Evolutionary conservation across 2,113 vertebrate genomes (phyloP), one percentile per base, ranked within the genome.

Genomic region (Calcarius ornatus): DNA sequence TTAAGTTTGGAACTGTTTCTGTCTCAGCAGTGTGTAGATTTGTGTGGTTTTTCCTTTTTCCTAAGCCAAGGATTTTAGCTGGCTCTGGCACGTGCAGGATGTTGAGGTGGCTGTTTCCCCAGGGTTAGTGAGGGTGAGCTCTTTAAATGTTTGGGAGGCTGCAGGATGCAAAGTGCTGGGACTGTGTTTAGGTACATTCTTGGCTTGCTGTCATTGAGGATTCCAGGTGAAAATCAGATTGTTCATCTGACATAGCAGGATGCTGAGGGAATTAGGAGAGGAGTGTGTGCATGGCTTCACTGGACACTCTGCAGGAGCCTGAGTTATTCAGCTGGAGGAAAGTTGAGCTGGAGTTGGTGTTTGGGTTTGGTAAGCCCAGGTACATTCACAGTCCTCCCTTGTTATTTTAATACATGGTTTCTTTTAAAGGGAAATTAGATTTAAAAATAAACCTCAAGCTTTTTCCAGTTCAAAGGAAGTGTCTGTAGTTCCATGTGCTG

Each of bases 401-500:
- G 71, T 88, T 92, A 43, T 71, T 96, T 86, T 82, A 95, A 82
- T 60, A 27, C n/a, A 9, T 80, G 87, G 75, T 50, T 85, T 88
- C 89, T 94, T 95, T 95, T 85, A 72, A 79, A 88, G 73, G 64
- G 70, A 94, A 94, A 82, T 91, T 37, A 47, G 40, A 84, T 93
- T 91, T 92, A 35, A 91, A 93, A 89, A 68, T 70, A 90, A 96
- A 59, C 81, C 42, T 53, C 72, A 43, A 53, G 82, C 45, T 48
- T 92, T 85, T 90, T 57, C 66, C 63, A 86, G 75, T 77, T 79
- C 30, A 54, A 31, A 79, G 81, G 81, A 88, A 76, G 63, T 9
- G 17, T 90, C 70, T 87, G 81, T 50, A 79, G 71, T 69, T 78
- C 73, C 15, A 30, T 6, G 1, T 56, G 21, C 81, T 60, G 23